These are phyloP conservation scores for Bombyx mori DNA, from an alignment of 1,140 invertebrate genomes.

Conservation along the genomic window ASM3026992v2 NC_085111.1:1588501-1589000, in stretches of 20 bases:
- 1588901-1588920: no score
- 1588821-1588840: slow-evolving; percentile 1
- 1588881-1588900: neutral
- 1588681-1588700: neutral
- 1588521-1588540: no score
- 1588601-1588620: neutral
- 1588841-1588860: neutral
- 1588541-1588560: no score
- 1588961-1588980: neutral
- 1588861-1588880: neutral
- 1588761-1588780: no score
- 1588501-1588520: no score
- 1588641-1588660: neutral
- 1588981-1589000: neutral
- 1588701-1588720: slow-evolving; percentile 11
- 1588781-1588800: neutral
- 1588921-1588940: no score
- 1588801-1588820: slow-evolving; percentile 2
- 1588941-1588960: slow-evolving; percentile 1
- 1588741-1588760: neutral
- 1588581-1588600: no score
- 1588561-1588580: no score
- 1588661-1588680: slow-evolving; percentile 10
- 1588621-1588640: neutral
- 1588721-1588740: slow-evolving; percentile 17